A percentile compares a stretch with the other conserved stretches of the same genome.
phyloP scores from a whole-genome alignment of 2,888 invertebrate genomes.

The Spodoptera picta region DNA sequence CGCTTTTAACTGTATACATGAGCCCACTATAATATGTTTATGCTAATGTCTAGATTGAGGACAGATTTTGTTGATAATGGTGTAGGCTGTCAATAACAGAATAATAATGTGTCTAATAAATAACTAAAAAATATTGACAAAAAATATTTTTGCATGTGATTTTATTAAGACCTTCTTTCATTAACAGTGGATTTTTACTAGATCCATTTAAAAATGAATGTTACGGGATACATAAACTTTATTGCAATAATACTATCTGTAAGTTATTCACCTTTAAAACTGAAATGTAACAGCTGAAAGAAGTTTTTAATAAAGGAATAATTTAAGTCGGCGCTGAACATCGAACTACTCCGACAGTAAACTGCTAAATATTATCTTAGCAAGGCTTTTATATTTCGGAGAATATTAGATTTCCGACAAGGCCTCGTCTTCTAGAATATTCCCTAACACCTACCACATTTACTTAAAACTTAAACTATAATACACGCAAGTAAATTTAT shows the following conservation, averaged over 20 bases:
- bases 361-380: constrained; percentile 23
- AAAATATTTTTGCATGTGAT: too few species aligned
- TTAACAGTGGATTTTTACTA: too few species aligned
- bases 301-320: constrained; percentile 19
- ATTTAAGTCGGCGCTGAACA: constrained; percentile 18
- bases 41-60: constrained; percentile 35
- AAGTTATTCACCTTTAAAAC: constrained; percentile 2
- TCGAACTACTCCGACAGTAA: constrained; percentile 16
- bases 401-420: constrained; percentile 47
- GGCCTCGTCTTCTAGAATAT: constrained; percentile 34
- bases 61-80: constrained; percentile 23
- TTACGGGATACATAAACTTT: too few species aligned
- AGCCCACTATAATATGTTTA: constrained; percentile 47
- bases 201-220: too few species aligned
- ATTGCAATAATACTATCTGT: too few species aligned
- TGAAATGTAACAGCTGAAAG: not conserved
- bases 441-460: constrained; percentile 19
- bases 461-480: constrained; percentile 26
- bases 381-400: constrained; percentile 21
- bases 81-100: not conserved
- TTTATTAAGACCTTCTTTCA: too few species aligned
- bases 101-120: not conserved
- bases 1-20: constrained; percentile 68
- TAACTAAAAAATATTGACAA: too few species aligned
- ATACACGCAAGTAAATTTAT: constrained; percentile 16